Base-by-base conservation (phyloP, 2,888 invertebrate genomes). In the Sipha maydis region DNA sequence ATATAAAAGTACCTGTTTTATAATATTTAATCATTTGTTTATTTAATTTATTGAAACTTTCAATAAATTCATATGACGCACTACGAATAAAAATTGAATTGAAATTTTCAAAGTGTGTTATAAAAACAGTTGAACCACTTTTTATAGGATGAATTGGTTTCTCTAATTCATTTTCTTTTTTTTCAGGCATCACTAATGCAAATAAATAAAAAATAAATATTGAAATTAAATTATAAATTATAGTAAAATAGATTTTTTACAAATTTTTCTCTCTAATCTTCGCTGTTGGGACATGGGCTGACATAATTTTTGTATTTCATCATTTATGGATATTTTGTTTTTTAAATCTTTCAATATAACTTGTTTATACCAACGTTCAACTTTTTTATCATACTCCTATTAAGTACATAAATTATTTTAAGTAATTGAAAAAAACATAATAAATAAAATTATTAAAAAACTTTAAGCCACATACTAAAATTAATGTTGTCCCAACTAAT, bases 211-310 rank as follows among this genome's bases (percentile, higher is more conserved):
- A 9, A 85, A 67, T 67, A 25, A 8, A 77, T 31, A 69, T 84
- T 38, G 28, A 48, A 11, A 25, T n/a, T n/a, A 25, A 69, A 78
- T 41, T 28, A 75, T 67, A 48, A 38, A 34, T 54, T 3, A 41
- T 28, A 28, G 28, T 69, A 28, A 34, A 69, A 34, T 25, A 14
- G 17, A 83, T 71, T 3, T 48, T 5, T 41, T 75, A 88, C 88
- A 38, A 3, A 88, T 88, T 82, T 88, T 88, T 67, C 41, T 88
- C 21, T 80, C 79, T 31, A 88, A 80, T 80, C 80, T 56, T 41
- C 69, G 61, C 17, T 88, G 86, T 21, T 71, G 83, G n/a, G 73
- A 83, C n/a, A 77, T 19, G 14, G 41, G 11, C 11, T 31, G 5
- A 25, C 31, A 31, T 48, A 69, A 69, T 34, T 48, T 28, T 48